These are phyloP conservation scores for Diaphora mendica DNA, from an alignment of 2,888 invertebrate genomes.

Conservation along the genomic window DNA sequence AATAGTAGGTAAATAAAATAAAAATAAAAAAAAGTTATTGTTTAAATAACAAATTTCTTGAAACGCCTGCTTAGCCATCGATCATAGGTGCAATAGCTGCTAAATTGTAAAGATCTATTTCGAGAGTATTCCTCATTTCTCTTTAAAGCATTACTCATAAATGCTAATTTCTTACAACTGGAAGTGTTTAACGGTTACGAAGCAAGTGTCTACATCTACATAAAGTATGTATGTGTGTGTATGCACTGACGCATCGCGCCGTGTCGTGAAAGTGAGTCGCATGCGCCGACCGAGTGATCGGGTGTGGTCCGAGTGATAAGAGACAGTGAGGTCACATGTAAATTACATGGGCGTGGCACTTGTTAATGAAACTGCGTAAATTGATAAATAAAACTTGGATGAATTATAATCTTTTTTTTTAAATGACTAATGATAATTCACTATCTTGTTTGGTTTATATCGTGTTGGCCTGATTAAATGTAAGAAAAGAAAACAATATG, in stretches of 20 bases:
- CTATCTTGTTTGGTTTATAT: neutral
- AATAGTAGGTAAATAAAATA: too few species aligned
- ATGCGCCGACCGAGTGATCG: constrained; percentile 63
- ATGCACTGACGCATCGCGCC: constrained; percentile 52
- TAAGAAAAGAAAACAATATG: neutral
- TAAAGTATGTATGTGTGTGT: constrained; percentile 32
- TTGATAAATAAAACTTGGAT: neutral
- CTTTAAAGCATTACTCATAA: constrained; percentile 31
- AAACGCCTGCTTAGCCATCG: neutral
- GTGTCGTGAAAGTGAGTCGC: constrained; percentile 62
- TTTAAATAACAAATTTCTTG: neutral
- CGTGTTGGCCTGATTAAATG: neutral
- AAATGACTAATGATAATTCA: neutral
- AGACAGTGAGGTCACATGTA: constrained; percentile 36
- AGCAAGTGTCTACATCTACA: constrained; percentile 3
- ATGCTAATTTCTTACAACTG: constrained; percentile 33
- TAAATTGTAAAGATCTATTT: neutral
- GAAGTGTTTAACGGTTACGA: constrained; percentile 42
- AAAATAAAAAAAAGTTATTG: too few species aligned
- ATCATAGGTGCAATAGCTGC: neutral
- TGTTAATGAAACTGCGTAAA: neutral
- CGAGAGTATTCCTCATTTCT: constrained; percentile 19
- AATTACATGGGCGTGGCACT: constrained; percentile 22
- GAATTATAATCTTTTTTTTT: neutral
- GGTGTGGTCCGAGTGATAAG: constrained; percentile 46